These are phyloP conservation scores for Lasioglossum leucozonium DNA, from an alignment of 2,888 invertebrate genomes.

Conservation along the genomic window DNA sequence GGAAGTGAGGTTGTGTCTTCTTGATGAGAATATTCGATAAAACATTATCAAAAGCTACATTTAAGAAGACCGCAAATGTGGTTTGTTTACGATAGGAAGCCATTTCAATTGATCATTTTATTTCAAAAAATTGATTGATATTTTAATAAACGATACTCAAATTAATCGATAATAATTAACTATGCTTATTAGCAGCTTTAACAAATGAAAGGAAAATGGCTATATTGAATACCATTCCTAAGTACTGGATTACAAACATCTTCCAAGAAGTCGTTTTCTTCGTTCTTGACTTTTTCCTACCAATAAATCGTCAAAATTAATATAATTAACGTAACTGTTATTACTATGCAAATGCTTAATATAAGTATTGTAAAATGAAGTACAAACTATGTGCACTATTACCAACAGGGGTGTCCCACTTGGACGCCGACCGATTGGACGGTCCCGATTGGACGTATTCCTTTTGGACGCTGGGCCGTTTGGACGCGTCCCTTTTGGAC, in stretches of 20 bases:
- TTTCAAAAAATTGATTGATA: not conserved
- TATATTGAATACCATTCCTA: conserved; percentile 41
- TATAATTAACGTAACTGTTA: not conserved
- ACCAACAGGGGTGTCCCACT: too few species aligned
- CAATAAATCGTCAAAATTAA: not conserved
- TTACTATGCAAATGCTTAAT: not conserved
- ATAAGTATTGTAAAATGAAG: too few species aligned
- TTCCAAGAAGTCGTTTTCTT: not conserved
- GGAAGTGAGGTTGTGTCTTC: too few species aligned
- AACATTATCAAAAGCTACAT: too few species aligned
- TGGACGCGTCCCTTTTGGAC: too few species aligned
- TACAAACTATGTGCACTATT: too few species aligned
- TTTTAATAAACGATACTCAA: not conserved
- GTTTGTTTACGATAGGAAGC: too few species aligned
- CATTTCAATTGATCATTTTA: not conserved
- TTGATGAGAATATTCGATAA: too few species aligned
- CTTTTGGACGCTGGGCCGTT: too few species aligned
- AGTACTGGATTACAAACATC: conserved; percentile 27
- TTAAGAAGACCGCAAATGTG: too few species aligned
- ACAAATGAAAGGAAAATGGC: conserved; percentile 38
- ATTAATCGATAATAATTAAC: not conserved
- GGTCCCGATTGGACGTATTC: too few species aligned
- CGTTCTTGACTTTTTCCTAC: not conserved
- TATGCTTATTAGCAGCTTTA: not conserved
- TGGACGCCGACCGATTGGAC: too few species aligned